phyloP scores from a whole-genome alignment of 2,113 vertebrate species.

The Leptocoma aspasia region DNA sequence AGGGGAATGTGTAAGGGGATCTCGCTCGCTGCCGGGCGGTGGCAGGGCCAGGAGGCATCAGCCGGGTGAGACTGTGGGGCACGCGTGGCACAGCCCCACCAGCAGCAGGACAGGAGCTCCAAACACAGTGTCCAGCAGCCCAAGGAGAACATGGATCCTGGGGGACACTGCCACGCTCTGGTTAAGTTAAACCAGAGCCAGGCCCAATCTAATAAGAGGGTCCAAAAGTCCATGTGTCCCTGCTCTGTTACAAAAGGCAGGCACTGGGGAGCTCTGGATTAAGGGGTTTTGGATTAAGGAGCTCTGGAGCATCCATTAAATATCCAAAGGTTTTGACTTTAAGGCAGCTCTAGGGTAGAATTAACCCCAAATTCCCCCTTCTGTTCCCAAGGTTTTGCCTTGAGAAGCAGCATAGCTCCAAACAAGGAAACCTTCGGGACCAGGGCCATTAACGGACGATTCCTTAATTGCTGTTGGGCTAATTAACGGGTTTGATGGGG shows the following conservation, averaged over 20 bases:
- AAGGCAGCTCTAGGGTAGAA: background rate
- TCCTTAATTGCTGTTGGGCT: background rate
- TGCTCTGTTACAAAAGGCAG: background rate
- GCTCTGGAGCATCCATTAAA: background rate
- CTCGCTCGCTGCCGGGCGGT: background rate
- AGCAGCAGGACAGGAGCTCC: background rate
- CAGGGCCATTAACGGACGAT: background rate
- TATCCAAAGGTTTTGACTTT: background rate
- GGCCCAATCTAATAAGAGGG: background rate
- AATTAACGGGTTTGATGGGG: background rate
- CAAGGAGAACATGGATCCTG: fast-evolving
- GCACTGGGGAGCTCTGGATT: background rate
- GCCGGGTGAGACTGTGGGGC: background rate
- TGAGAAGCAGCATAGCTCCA: background rate
- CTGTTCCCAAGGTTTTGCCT: background rate
- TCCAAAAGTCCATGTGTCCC: background rate
- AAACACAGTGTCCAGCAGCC: background rate
- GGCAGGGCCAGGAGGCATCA: background rate
- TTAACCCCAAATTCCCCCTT: background rate
- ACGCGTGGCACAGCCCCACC: background rate
- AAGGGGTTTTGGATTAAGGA: background rate
- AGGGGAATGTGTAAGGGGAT: slow-evolving; percentile 38
- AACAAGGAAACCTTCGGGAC: background rate
- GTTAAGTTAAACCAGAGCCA: background rate
- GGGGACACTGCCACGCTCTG: background rate